These are phyloP conservation scores for Scortum barcoo DNA, from an alignment of 2,113 vertebrate species.

Conservation along the genomic window DNA sequence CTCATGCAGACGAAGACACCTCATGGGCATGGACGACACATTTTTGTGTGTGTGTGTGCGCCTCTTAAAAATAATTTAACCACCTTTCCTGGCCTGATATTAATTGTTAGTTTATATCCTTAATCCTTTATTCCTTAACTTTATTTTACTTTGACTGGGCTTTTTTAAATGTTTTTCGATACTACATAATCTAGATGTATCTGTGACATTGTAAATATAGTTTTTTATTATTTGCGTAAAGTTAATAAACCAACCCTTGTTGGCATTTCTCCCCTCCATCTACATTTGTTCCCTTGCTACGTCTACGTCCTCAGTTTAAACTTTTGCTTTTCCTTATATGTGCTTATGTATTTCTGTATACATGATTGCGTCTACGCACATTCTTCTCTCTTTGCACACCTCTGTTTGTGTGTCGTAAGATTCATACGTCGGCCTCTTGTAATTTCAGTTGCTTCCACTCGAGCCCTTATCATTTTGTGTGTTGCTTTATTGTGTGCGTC, in stretches of 20 bases:
- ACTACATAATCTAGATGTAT: not conserved
- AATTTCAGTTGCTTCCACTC: constrained; percentile 16
- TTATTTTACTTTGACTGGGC: not conserved
- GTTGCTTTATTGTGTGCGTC: constrained; percentile 2
- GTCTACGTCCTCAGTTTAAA: not conserved
- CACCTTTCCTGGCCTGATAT: not conserved
- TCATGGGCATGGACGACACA: constrained; percentile 45
- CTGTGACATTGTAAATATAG: not conserved
- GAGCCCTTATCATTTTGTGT: not conserved
- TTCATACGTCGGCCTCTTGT: constrained; percentile 9
- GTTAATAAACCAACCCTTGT: not conserved
- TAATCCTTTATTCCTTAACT: not conserved
- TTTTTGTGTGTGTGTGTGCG: constrained; percentile 29
- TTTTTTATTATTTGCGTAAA: not conserved
- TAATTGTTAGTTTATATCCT: not conserved
- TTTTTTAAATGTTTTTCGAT: not conserved
- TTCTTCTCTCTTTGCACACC: not conserved
- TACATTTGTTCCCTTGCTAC: not conserved
- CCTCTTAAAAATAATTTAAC: not conserved
- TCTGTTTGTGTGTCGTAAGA: not conserved
- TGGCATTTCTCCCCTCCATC: not conserved
- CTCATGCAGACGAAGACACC: constrained; percentile 60
- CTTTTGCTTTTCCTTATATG: not conserved
- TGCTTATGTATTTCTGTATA: no score
- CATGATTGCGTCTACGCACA: no score